Conservation (phyloP, 2,888 invertebrate species). For the Ectemnius continuus region DNA sequence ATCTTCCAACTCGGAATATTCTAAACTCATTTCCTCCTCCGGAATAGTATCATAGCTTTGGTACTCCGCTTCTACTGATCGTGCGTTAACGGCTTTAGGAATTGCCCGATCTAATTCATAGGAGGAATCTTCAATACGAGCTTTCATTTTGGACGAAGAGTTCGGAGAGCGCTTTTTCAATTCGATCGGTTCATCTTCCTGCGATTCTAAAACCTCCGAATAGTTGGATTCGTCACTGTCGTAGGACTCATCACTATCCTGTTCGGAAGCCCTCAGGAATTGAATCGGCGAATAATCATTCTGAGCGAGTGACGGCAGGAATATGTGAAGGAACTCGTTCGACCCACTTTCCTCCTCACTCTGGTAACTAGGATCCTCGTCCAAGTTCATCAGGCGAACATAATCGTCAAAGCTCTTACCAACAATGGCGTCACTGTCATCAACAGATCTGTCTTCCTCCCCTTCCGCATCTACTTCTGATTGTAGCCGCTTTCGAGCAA, state of each 20-base stretch:
- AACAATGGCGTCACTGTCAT: background rate
- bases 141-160: background rate
- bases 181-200: background rate
- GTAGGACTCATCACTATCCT: too few species aligned
- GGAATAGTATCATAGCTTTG: background rate
- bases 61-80: background rate
- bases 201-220: too few species aligned
- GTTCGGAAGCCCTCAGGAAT: too few species aligned
- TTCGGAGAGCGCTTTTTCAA: background rate
- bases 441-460: background rate
- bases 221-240: too few species aligned
- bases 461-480: background rate
- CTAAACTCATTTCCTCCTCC: background rate
- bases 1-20: slow-evolving; percentile 2
- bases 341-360: background rate
- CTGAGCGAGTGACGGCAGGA: background rate
- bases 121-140: background rate
- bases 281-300: background rate
- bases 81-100: background rate
- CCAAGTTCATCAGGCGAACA: background rate
- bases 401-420: slow-evolving; percentile 5
- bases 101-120: background rate
- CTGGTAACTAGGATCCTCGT: background rate
- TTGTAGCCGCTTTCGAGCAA: background rate
- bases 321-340: background rate